These are phyloP conservation scores for Rynchops niger DNA, from an alignment of 2,113 vertebrate genomes.

Conservation along the genomic window DNA sequence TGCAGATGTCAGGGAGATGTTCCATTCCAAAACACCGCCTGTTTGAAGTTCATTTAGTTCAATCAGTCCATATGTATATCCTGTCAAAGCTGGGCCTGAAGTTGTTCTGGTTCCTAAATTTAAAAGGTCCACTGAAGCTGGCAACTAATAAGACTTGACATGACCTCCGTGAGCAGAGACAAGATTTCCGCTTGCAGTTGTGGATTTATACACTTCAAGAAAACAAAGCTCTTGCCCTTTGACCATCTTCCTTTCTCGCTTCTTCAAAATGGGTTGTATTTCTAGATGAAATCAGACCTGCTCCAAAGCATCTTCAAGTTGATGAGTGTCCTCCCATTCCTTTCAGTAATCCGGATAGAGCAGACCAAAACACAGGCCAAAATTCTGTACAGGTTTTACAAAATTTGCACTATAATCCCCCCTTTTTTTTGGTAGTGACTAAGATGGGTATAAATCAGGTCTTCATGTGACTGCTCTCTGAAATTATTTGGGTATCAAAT, in stretches of 20 bases:
- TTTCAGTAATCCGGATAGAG: not conserved
- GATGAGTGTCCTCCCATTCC: not conserved
- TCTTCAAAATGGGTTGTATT: not conserved
- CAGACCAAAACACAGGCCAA: not conserved
- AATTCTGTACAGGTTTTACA: not conserved
- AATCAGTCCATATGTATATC: not conserved
- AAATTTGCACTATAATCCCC: not conserved
- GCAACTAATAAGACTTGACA: not conserved
- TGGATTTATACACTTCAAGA: not conserved
- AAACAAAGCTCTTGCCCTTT: not conserved
- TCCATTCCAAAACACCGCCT: not conserved
- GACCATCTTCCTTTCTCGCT: not conserved
- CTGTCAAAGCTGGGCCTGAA: not conserved
- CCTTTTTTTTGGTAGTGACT: not conserved
- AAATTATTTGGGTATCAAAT: not conserved
- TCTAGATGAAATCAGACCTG: not conserved
- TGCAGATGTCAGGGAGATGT: not conserved
- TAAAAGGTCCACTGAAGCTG: not conserved
- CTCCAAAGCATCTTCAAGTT: not conserved
- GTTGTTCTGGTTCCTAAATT: not conserved
- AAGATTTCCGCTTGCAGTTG: not conserved
- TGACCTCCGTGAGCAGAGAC: not conserved
- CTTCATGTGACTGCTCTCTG: not conserved
- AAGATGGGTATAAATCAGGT: not conserved
- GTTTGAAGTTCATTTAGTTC: not conserved